Evolutionary conservation across 2,113 vertebrate species (phyloP), one percentile per base, ranked within the genome.

Genomic region (Erinaceus europaeus): DNA sequence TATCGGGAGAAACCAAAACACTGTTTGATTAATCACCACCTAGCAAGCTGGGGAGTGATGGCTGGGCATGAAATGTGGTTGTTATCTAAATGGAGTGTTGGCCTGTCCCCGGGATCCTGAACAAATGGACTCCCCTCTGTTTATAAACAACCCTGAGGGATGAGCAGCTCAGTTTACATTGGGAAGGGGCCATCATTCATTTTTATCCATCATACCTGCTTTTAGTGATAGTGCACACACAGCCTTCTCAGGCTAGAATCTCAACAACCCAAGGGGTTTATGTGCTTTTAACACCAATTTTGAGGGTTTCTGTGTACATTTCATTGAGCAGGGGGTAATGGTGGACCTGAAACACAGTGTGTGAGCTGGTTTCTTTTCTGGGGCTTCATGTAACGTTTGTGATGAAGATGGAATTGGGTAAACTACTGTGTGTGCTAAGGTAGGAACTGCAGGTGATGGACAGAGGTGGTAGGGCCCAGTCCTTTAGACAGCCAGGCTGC

Each of bases 1-100:
- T 98, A 98, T 98, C 97, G 96, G 97, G 96, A 90, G 7, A 98
- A 98, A 98, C 97, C 97, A 98, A 99, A 99, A 98, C 98, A 98
- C 96, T 98, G 62, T 96, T 98, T 99, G 98, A 99, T 99, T 98
- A 98, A 99, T 99, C 95, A 92, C 96, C 97, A 97, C 97, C 98
- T 98, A 95, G 96, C 97, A 97, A 98, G 98, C 97, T 93, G 96
- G 96, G 95, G 97, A 98, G 98, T 98, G 97, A 98, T 96, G 97
- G 97, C 97, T 90, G 92, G 93, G 96, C 96, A 96, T 95, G 96
- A 98, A 98, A 97, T 98, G 97, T 97, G 97, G 96, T 96, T 92
- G 96, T 98, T 97, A 98, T 98, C 98, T 97, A 97, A 97, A 97
- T 97, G 96, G 96, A 98, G 96, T 96, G 95, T 95, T 89, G 84